Base-by-base conservation (phyloP, 2,113 vertebrate genomes). In the Sclerurus mexicanus region DNA sequence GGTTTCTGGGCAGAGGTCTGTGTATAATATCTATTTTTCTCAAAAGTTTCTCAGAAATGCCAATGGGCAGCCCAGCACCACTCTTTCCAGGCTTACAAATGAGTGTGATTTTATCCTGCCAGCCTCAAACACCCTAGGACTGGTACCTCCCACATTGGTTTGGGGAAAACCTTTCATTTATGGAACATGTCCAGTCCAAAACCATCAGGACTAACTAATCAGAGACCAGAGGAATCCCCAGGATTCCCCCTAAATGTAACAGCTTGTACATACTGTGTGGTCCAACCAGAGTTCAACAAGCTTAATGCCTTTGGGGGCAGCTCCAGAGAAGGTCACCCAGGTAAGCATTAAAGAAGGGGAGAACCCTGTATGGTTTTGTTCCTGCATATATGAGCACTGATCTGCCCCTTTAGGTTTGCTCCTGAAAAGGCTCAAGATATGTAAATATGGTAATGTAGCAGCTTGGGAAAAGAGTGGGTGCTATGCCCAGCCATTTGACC, bases 41-140 rank as follows among this genome's bases (percentile, higher is more conserved):
- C 63, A 40, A 82, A 71, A 78, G 10, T 28, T 49, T 74, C 82
- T 71, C 42, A 71, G 31, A 93, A 81, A 78, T 39, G 20, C 23
- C 33, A 24, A 7, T 16, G 47, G 20, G 5, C 25, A 66, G 20
- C 30, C 30, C 62, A 85, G 47, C 35, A 72, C 21, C 23, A 42
- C 47, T 35, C 82, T 50, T 85, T 75, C 30, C 78, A 75, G 23
- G 16, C 31, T 71, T 55, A 19, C 7, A 50, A 37, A 82, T 21
- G 14, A 20, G 53, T 22, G 7, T 37, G 37, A 64, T 47, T 33
- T 68, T 55, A 77, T 44, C 46, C 37, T 39, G 14, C 30, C 5
- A 9, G 12, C 44, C 31, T 74, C 1, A 0, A 62, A 46, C 0
- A 0, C 44, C 16, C 55, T 3, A 6, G 23, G 35, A 19, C 18